Evolutionary conservation across 1,140 invertebrate genomes (phyloP).

Genomic region (Pomacea maculata): DNA sequence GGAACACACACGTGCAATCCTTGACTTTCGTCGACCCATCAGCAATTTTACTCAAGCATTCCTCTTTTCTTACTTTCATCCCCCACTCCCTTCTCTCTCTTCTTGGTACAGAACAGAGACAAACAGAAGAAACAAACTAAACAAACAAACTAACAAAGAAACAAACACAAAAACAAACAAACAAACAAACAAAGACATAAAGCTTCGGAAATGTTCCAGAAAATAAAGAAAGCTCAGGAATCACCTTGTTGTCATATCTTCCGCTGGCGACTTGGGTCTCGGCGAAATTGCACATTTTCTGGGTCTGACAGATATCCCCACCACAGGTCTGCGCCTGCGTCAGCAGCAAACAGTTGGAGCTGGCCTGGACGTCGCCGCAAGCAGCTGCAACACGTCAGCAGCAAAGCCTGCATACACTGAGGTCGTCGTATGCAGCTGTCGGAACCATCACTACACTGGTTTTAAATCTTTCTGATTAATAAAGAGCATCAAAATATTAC

Average conservation of each 20-base stretch:
- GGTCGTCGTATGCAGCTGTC: too few relatives aligned
- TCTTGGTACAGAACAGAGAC: too few relatives aligned
- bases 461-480: too few relatives aligned
- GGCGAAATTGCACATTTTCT: neutral
- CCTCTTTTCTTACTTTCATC: too few relatives aligned
- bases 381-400: neutral
- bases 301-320: neutral
- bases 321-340: neutral
- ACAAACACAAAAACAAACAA: constrained; percentile 8
- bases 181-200: constrained; percentile 12
- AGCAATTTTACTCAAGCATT: too few relatives aligned
- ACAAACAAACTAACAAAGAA: neutral
- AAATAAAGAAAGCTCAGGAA: neutral
- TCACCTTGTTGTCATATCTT: neutral
- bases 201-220: neutral
- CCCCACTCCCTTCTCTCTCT: too few relatives aligned
- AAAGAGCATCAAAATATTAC: too few relatives aligned
- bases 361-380: neutral
- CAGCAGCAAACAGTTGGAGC: neutral
- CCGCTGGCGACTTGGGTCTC: too few relatives aligned
- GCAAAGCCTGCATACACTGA: too few relatives aligned
- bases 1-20: neutral
- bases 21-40: too few relatives aligned
- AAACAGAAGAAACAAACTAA: too few relatives aligned
- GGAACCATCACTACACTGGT: too few relatives aligned